phyloP scores from a whole-genome alignment of 2,797 vertebrate species.

The Odontamblyopus lacepedii region DNA sequence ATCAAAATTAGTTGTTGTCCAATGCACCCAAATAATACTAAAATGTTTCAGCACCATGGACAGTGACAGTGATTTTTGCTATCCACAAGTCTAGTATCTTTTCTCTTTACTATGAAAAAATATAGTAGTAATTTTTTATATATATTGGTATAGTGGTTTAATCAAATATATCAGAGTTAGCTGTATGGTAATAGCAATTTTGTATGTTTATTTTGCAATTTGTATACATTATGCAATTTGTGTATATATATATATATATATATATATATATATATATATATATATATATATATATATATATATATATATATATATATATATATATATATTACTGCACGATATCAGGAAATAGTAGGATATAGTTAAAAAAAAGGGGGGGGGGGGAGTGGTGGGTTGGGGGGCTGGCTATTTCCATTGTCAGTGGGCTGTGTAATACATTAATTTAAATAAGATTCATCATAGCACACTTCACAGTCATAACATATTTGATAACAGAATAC shows the following conservation, averaged over 20 bases:
- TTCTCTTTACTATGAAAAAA: background rate
- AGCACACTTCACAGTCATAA: background rate
- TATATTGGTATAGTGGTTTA: too few species aligned
- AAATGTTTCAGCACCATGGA: conserved; percentile 41
- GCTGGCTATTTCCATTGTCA: background rate
- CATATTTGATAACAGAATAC: background rate
- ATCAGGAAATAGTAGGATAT: too few species aligned
- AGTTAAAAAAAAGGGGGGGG: too few species aligned
- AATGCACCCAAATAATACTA: background rate
- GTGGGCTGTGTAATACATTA: background rate
- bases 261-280: too few species aligned
- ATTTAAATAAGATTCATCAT: background rate
- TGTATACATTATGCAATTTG: background rate
- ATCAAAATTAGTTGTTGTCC: background rate
- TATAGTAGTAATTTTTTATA: background rate
- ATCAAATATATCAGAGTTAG: background rate
- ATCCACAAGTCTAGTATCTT: background rate
- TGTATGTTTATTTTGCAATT: background rate
- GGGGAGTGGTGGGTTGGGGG: too few species aligned
- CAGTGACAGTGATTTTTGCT: conserved; percentile 8
- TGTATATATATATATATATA: too few species aligned
- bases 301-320: too few species aligned
- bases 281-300: too few species aligned
- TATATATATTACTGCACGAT: too few species aligned
- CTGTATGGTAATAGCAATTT: background rate